phyloP scores from a whole-genome alignment of 1,140 invertebrate species.

The Adoxophyes honmai region DNA sequence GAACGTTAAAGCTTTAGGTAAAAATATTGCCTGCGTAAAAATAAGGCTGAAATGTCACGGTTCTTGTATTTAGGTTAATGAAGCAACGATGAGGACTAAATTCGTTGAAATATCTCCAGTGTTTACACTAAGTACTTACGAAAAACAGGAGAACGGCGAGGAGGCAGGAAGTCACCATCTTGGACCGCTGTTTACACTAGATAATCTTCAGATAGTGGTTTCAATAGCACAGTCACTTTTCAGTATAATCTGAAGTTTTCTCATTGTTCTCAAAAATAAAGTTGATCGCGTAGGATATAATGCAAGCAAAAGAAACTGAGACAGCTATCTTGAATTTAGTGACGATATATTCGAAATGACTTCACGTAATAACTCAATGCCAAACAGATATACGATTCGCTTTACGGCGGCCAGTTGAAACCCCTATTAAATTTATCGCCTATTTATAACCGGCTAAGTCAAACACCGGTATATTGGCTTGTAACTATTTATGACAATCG shows the following conservation, averaged over 20 bases:
- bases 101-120: neutral
- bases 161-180: constrained; percentile 34
- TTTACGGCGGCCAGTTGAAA: constrained; percentile 8
- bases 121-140: constrained; percentile 30
- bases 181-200: constrained; percentile 13
- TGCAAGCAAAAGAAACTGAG: neutral
- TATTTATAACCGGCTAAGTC: constrained; percentile 5
- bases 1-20: too few species aligned
- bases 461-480: constrained; percentile 14
- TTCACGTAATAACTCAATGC: constrained; percentile 1
- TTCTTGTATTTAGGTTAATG: constrained; percentile 15
- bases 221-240: neutral
- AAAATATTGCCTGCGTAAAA: neutral
- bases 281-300: neutral
- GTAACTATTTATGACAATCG: constrained; percentile 8
- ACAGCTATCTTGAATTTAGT: neutral
- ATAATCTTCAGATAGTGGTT: constrained; percentile 2
- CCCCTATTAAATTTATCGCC: constrained; percentile 14
- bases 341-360: neutral
- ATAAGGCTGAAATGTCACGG: neutral
- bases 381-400: neutral
- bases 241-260: neutral
- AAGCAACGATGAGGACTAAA: neutral
- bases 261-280: neutral
- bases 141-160: constrained; percentile 22